phyloP scores from a whole-genome alignment of 2,113 vertebrate species.

The Hemiscyllium ocellatum region DNA sequence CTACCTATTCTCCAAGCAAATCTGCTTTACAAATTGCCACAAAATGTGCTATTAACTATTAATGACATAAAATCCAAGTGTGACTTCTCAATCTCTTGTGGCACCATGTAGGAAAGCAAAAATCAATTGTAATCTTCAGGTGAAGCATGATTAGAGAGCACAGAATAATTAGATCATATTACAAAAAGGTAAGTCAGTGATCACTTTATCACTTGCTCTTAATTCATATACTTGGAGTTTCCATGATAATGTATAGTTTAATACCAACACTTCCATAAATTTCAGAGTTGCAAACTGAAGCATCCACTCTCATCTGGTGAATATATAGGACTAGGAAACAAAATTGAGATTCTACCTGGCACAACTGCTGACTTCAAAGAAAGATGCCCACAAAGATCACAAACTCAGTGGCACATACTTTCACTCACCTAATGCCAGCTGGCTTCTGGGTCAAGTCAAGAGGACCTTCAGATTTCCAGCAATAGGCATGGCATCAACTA shows the following conservation, averaged over 20 bases:
- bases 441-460: background rate
- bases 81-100: background rate
- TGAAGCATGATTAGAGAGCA: background rate
- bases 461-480: background rate
- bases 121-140: background rate
- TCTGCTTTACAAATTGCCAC: background rate
- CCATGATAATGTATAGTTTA: background rate
- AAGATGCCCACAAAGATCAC: background rate
- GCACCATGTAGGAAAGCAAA: background rate
- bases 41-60: background rate
- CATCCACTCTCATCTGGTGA: background rate
- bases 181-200: background rate
- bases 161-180: background rate
- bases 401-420: no score
- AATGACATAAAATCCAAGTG: background rate
- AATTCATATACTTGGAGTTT: background rate
- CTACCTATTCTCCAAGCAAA: background rate
- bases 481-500: no score
- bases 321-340: background rate
- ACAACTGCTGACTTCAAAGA: background rate
- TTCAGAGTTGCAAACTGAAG: background rate
- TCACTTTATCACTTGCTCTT: background rate
- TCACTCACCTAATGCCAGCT: no score
- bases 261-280: background rate
- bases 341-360: background rate